phyloP scores from a whole-genome alignment of 2,113 vertebrate species.

The Erinaceus europaeus region DNA sequence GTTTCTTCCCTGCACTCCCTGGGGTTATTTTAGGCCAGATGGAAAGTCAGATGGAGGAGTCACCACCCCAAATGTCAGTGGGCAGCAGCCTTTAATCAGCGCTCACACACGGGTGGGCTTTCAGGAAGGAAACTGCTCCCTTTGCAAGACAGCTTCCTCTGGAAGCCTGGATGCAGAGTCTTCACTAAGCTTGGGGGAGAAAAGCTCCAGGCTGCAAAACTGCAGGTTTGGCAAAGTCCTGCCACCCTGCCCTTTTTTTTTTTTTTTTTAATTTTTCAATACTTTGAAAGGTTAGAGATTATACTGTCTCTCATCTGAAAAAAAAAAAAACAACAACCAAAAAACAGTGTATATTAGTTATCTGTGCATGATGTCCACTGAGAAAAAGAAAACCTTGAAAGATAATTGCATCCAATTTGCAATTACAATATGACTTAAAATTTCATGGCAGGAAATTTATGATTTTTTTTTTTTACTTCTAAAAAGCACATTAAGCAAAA shows the following conservation, averaged over 20 bases:
- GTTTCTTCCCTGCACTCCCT: conserved; percentile 11
- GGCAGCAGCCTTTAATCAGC: background rate
- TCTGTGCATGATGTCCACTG: background rate
- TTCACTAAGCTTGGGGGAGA: background rate
- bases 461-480: background rate
- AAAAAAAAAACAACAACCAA: no score
- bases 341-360: no score
- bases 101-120: background rate
- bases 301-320: background rate
- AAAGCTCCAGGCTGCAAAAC: background rate
- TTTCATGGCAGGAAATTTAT: background rate
- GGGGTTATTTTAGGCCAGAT: conserved; percentile 21
- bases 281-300: conserved; percentile 14
- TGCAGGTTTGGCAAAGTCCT: background rate
- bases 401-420: no score
- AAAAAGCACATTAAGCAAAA: background rate
- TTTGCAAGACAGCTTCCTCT: background rate
- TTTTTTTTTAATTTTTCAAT: background rate
- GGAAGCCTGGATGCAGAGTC: background rate
- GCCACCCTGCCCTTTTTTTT: no score
- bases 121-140: background rate
- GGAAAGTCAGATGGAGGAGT: conserved; percentile 3
- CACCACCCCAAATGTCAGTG: conserved; percentile 4
- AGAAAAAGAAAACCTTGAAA: no score
- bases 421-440: no score